A percentile compares a stretch with the other conserved stretches of the same genome.
Conservation (phyloP, 2,113 vertebrate genomes). For the Actenoides hombroni region DNA sequence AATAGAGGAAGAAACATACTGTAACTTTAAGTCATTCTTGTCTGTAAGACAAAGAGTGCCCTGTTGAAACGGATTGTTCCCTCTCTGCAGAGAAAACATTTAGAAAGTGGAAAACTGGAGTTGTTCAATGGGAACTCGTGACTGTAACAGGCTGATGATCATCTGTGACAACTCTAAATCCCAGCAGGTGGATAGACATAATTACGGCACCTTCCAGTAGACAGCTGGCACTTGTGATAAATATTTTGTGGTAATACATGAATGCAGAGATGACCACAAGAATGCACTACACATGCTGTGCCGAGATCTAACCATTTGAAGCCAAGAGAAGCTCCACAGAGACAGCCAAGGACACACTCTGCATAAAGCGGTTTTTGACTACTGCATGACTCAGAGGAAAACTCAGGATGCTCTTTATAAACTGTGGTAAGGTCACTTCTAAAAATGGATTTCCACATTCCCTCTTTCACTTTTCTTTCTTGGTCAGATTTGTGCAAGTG, state of each 20-base stretch:
- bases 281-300: neutral
- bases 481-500: neutral
- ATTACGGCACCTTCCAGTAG: neutral
- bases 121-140: neutral
- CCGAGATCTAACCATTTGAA: neutral
- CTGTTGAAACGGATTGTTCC: neutral
- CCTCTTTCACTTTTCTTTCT: neutral
- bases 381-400: slow-evolving; percentile 8
- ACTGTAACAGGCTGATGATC: neutral
- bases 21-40: neutral
- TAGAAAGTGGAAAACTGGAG: neutral
- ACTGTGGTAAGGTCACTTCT: neutral
- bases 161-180: neutral
- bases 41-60: neutral
- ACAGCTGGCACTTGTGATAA: neutral
- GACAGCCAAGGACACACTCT: neutral
- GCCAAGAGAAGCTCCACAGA: neutral
- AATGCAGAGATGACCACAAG: neutral
- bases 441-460: slow-evolving; percentile 10
- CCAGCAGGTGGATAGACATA: neutral
- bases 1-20: neutral
- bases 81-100: neutral
- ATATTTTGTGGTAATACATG: neutral
- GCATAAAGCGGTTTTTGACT: neutral
- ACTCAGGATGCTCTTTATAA: neutral